These are phyloP conservation scores for Noctuana brunneofusca DNA, from an alignment of 2,888 invertebrate genomes.

Conservation along the genomic window DNA sequence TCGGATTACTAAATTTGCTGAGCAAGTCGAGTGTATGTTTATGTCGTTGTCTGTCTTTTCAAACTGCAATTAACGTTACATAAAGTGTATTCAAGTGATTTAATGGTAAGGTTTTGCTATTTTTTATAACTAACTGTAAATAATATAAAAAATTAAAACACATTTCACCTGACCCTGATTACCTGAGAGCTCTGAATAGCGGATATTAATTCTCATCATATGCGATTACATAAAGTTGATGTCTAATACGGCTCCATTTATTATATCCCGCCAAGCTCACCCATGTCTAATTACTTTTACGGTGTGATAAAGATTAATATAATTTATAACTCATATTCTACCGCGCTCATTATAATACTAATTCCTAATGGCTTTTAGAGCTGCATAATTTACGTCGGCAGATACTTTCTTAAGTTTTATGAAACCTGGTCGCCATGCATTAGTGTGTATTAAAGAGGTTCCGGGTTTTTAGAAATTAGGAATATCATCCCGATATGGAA, in stretches of 20 bases:
- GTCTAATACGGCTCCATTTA: constrained; percentile 8
- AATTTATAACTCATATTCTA: constrained; percentile 29
- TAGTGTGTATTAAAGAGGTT: background rate
- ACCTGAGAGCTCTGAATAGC: background rate
- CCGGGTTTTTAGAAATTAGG: background rate
- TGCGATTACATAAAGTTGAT: background rate
- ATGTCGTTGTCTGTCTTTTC: background rate
- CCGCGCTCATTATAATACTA: constrained; percentile 25
- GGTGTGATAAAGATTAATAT: constrained; percentile 31
- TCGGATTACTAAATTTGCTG: constrained; percentile 53
- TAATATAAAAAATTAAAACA: background rate
- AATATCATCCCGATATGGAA: background rate
- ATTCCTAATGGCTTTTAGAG: constrained; percentile 30
- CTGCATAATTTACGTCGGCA: constrained; percentile 20
- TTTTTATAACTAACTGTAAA: background rate
- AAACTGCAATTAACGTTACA: background rate
- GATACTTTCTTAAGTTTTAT: constrained; percentile 19
- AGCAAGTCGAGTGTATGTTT: background rate
- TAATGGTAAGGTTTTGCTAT: background rate
- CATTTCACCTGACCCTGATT: background rate
- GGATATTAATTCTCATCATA: constrained; percentile 7
- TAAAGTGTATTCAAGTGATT: background rate
- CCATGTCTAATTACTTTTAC: constrained; percentile 30
- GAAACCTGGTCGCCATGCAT: constrained; percentile 1
- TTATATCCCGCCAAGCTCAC: constrained; percentile 18